Base-by-base conservation (phyloP, 92 coral and sea anemone genomes). In the Umimayanthus kanabou region DNA sequence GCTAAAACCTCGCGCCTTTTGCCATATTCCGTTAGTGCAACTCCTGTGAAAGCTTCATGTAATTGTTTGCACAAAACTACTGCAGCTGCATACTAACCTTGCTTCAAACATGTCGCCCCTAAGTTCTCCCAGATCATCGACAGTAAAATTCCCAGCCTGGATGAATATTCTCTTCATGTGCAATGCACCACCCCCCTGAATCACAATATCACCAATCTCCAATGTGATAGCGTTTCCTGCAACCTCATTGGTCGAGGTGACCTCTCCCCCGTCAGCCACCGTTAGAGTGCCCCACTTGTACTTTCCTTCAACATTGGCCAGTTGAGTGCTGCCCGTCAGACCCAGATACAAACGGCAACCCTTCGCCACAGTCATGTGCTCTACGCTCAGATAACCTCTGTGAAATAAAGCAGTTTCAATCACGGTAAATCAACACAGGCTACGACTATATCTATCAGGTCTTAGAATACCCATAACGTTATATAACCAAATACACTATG, bases 191-290 rank as follows among this genome's bases (percentile, higher is more conserved):
- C 93, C 95, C 23, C 95, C 95, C 76, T 89, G 90, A 73, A 93
- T 85, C 49, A 64, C 82, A 25, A 92, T 73, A 23, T 89, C 82
- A 26, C 85, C 91, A 70, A 87, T 87, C 40, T 88, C 91, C 64
- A 93, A 43, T 15, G 92, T 82, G 49, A 93, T 58, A 23, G 83
- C 23, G 11, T 67, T 71, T 72, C 88, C 84, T 85, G 57, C 89
- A n/a, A 93, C 95, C 53, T 93, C 95, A 80, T 33, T 66, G 11
- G 86, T 85, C 61, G 95, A 93, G 42, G 92, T 93, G 86, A 93
- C 88, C 85, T 93, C 92, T 23, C 95, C 95, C 40, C 93, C 95
- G 69, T 93, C 95, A 71, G 91, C 95, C 72, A 93, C 82, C 10
- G 88, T 91, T 61, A 93, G 39, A 28, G 92, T 73, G 47, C 80